Evolutionary conservation across 2,888 invertebrate species (phyloP), one percentile per base, ranked within the genome.

Genomic region (Drosophila algonquin): DNA sequence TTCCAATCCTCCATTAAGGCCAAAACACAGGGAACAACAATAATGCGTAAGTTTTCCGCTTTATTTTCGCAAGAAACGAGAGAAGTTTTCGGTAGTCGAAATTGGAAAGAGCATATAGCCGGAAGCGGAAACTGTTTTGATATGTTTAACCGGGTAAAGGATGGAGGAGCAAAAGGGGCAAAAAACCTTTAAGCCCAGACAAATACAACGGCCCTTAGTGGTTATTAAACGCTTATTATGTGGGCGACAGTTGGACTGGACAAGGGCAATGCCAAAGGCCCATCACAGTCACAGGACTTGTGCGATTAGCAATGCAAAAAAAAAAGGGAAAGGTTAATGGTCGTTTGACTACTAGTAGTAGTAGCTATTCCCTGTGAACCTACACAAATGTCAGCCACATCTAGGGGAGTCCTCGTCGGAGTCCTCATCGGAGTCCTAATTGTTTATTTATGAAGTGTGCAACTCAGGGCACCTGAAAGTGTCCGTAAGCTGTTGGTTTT

Each of bases 111-210:
- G 40, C 14, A 14, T 40, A 78, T 62, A 63, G 65, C 79, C 80
- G 78, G 80, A 80, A 78, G 78, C 80, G 76, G 74, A 79, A 79
- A 80, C 68, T 71, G 78, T 78, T 80, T 80, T 69, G 68, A 80
- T 80, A 80, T 71, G 77, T 63, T 61, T 62, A 67, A 56, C 45
- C 47, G 62, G 59, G 21, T 44, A 18, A 24, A n/a, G 40, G n/a
- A n/a, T n/a, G 7, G 6, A n/a, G n/a, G 40, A n/a, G 12, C 4
- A 12, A 8, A 51, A 59, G 61, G 67, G 50, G 47, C 55, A 56
- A 62, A 30, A 46, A 51, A 62, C 59, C 60, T 47, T 63, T 58
- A 50, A 61, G 21, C n/a, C 24, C 44, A 62, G 48, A 40, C 55
- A 47, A 27, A n/a, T 40, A 40, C 7, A 40, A 40, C 40, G 40